A percentile compares a stretch with the other conserved stretches of the same genome.
Evolutionary conservation across 2,797 vertebrate species (phyloP).

Genomic region (Ctenopoma multispine): DNA sequence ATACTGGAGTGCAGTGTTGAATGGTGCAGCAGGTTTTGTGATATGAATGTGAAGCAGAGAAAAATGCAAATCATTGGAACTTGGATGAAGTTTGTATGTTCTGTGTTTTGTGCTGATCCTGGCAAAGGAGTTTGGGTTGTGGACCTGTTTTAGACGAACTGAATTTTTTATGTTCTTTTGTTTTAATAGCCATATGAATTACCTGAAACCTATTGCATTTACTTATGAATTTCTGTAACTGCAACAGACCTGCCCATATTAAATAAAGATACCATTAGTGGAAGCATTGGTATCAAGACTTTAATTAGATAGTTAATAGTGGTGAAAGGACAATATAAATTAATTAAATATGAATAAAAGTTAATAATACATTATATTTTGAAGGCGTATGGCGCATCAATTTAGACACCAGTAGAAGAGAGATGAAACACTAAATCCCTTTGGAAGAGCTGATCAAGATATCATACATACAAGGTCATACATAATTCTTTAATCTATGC

Average conservation of each 20-base stretch:
- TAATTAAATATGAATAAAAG: slow-evolving; percentile 1
- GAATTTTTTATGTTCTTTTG: slow-evolving; percentile 2
- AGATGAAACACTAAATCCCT: too few relatives aligned
- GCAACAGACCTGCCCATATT: slow-evolving; percentile 1
- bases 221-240: slow-evolving; percentile 5
- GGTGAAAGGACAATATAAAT: background rate
- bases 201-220: background rate
- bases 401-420: too few relatives aligned
- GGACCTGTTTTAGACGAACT: slow-evolving; percentile 25
- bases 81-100: slow-evolving; percentile 57
- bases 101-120: slow-evolving; percentile 54
- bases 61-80: slow-evolving; percentile 64
- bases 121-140: slow-evolving; percentile 34
- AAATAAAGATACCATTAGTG: too few relatives aligned
- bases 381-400: too few relatives aligned
- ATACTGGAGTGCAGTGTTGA: slow-evolving; percentile 47
- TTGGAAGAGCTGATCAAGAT: too few relatives aligned
- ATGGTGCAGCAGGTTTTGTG: slow-evolving; percentile 60
- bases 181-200: background rate
- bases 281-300: too few relatives aligned
- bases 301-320: background rate
- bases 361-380: too few relatives aligned
- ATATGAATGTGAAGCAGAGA: slow-evolving; percentile 67
- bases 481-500: too few relatives aligned
- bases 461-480: too few relatives aligned